Evolutionary conservation across 2,888 invertebrate species (phyloP), one percentile per base, ranked within the genome.

Genomic region (Notocelia uddmanniana): DNA sequence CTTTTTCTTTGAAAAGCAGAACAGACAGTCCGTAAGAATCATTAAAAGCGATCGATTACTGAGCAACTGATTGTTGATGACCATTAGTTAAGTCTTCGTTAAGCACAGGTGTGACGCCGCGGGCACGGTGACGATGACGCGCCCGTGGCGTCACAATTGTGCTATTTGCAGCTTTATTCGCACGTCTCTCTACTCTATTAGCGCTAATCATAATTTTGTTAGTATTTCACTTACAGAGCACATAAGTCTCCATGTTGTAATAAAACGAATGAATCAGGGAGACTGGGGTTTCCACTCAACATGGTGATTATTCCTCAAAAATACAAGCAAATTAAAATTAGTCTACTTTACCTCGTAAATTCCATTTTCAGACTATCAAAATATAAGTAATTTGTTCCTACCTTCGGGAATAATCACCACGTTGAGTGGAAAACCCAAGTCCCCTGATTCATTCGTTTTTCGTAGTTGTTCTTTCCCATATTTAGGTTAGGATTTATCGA

Each of bases 81-180:
- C 34, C 31, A 55, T 18, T 10, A 34, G 31, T 18, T 10, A 3
- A 18, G 19, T 18, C 37, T 34, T 18, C 13, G 37, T 41, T 37
- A 57, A 48, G 57, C 18, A n/a, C 31, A 50, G 50, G 37, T 66
- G 66, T 57, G 67, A 67, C 67, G 67, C 55, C 26, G 19, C 5
- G 41, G 67, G 45, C 26, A 15, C 5, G 41, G 34, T 37, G 13
- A 37, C n/a, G 19, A 23, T 57, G 67, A 67, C 67, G 67, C 57
- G 48, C 57, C 48, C 19, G 57, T 67, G 45, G 57, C 57, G 57
- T 67, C 67, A 67, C 31, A 10, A 48, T 26, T 54, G 15, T 26
- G 41, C 15, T 67, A 67, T 45, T 48, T 48, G 31, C 41, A 66
- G 23, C 26, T 66, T 55, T 64, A 64, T 54, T 26, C 19, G 11